Base-by-base conservation (phyloP, 2,797 vertebrate genomes). In the Rhabdomys pumilio region DNA sequence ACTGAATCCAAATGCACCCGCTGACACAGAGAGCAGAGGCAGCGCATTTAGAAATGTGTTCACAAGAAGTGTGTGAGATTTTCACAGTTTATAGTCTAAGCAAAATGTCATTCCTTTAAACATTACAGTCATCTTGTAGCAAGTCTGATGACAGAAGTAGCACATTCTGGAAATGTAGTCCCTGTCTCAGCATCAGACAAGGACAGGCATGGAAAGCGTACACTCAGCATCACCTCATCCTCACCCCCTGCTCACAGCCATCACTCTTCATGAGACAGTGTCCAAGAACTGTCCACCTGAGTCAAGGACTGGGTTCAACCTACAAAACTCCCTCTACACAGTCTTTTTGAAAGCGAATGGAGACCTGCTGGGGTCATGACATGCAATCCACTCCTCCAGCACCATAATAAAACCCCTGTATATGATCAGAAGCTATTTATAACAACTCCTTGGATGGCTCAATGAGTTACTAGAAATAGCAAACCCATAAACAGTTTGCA, bases 381-480 rank as follows among this genome's bases (percentile, higher is more conserved):
- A 75, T 41, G 31, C 94, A 92, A 79, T 26, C 80, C 11, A 61
- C 73, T 88, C 57, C 38, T 77, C 85, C 11, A 80, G 83, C 19
- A 65, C 65, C 82, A 69, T 41, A 76, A 59, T 73, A 87, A 95
- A 86, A 55, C 65, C 57, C 69, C 67, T 94, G 26, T 59, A 86
- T 59, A 69, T 38, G 53, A 41, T 29, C 79, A 72, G 85, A 79
- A 29, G 12, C 20, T 73, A 84, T 89, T 55, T 87, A 75, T 80
- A 89, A 92, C 76, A 57, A 72, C 57, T 20, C 38, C 24, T 69
- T 59, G 10, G 65, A 50, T 77, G 63, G 69, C 9, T 90, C 83
- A 83, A 55, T 61, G 57, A 91, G 63, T 88, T 85, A 55, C 90
- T 83, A 83, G 77, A 96, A 96, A 97, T 0, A 95, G 53, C 44